Evolutionary conservation across 2,888 invertebrate species (phyloP).

Genomic region (Digitonthophagus gazella): DNA sequence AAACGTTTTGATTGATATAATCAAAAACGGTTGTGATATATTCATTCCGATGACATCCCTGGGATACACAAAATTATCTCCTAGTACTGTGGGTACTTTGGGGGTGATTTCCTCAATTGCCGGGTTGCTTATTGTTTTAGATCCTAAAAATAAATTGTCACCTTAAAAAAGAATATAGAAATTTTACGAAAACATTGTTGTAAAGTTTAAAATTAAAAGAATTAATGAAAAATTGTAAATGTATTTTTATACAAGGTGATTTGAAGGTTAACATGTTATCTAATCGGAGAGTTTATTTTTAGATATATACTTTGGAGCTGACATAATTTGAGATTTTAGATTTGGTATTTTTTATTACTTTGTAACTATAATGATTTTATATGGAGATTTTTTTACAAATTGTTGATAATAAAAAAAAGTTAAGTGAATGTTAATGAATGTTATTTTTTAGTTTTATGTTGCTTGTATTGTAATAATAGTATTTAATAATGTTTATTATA

Average conservation of each 20-base stretch:
- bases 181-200: too few species aligned
- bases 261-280: background rate
- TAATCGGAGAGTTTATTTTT: background rate
- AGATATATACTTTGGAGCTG: background rate
- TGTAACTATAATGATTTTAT: background rate
- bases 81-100: conserved; percentile 73
- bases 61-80: conserved; percentile 74
- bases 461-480: too few species aligned
- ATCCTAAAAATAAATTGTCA: conserved; percentile 75
- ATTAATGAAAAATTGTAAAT: too few species aligned
- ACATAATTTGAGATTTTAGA: background rate
- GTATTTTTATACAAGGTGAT: background rate
- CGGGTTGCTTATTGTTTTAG: conserved; percentile 71
- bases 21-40: conserved; percentile 84
- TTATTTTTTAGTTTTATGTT: too few species aligned
- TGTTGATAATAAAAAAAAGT: background rate
- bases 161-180: conserved; percentile 48
- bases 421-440: too few species aligned
- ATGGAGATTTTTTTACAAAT: background rate
- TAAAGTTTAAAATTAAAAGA: too few species aligned
- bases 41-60: conserved; percentile 82
- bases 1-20: conserved; percentile 74
- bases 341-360: background rate
- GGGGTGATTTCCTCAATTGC: conserved; percentile 80
- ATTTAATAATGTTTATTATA: too few species aligned